Evolutionary conservation across 2,797 vertebrate species (phyloP).

Genomic region (Pelochelys cantorii): DNA sequence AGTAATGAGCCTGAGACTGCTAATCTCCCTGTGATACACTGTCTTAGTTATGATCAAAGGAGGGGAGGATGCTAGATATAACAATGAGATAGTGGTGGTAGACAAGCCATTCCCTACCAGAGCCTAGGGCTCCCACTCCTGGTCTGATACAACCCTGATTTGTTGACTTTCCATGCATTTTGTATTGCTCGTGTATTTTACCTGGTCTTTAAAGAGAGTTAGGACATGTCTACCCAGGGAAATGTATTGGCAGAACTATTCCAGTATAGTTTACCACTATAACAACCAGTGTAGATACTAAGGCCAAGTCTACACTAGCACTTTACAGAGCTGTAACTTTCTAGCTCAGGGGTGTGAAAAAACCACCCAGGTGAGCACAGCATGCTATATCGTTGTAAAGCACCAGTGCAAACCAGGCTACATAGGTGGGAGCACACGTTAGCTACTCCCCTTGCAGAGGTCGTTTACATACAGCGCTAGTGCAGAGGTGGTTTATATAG

Average conservation of each 20-base stretch:
- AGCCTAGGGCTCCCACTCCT: background rate
- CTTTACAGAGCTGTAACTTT: no score
- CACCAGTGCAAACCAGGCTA: no score
- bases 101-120: background rate
- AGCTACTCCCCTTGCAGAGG: no score
- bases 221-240: background rate
- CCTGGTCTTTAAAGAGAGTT: background rate
- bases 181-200: background rate
- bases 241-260: background rate
- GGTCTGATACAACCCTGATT: background rate
- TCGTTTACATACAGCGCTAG: no score
- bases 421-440: no score
- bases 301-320: no score
- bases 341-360: no score
- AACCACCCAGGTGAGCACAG: no score
- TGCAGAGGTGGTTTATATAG: no score
- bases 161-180: background rate
- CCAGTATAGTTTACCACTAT: background rate
- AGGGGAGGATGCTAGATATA: background rate
- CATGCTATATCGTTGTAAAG: no score
- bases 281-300: background rate
- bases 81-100: background rate
- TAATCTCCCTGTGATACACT: background rate
- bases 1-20: background rate
- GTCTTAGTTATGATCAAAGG: background rate